Percentiles rank a stretch among this genome's conserved stretches.
Conservation (phyloP, 2,113 vertebrate species). For the Tenebrosternarchus preto region DNA sequence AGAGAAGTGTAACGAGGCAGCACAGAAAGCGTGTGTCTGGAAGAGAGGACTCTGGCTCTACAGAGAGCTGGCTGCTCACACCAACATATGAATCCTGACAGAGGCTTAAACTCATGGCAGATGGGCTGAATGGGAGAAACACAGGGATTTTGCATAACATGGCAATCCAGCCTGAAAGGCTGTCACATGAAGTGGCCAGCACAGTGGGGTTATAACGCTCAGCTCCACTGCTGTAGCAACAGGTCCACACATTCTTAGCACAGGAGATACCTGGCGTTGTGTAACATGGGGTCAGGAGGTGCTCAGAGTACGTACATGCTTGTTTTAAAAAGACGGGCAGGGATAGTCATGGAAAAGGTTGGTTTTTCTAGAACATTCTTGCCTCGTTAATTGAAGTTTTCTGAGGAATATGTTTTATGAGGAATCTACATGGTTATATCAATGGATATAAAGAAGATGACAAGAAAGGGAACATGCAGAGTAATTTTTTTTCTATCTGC, state of each 20-base stretch:
- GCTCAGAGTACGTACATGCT: background rate
- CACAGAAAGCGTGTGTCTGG: background rate
- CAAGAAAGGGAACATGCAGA: no score
- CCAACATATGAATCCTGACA: conserved; percentile 71
- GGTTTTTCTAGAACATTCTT: background rate
- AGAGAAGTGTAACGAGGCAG: background rate
- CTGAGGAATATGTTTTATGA: background rate
- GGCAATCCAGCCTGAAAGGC: conserved; percentile 42
- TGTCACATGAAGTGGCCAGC: conserved; percentile 60
- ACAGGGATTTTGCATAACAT: conserved; percentile 62
- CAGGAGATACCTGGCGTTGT: background rate
- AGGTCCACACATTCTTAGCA: background rate
- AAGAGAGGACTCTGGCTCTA: conserved; percentile 5
- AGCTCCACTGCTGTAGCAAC: background rate
- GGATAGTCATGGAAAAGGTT: no score
- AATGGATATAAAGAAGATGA: background rate
- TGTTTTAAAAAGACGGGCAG: no score
- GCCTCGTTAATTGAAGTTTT: background rate
- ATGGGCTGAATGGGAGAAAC: conserved; percentile 61
- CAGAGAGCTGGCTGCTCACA: conserved; percentile 48
- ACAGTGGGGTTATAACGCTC: conserved; percentile 12
- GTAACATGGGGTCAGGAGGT: background rate
- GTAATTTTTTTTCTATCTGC: no score
- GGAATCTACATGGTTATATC: background rate
- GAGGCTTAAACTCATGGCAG: conserved; percentile 60